Evolutionary conservation across 2,113 vertebrate species (phyloP), one percentile per base, ranked within the genome.

Genomic region (Falcunculus frontatus): DNA sequence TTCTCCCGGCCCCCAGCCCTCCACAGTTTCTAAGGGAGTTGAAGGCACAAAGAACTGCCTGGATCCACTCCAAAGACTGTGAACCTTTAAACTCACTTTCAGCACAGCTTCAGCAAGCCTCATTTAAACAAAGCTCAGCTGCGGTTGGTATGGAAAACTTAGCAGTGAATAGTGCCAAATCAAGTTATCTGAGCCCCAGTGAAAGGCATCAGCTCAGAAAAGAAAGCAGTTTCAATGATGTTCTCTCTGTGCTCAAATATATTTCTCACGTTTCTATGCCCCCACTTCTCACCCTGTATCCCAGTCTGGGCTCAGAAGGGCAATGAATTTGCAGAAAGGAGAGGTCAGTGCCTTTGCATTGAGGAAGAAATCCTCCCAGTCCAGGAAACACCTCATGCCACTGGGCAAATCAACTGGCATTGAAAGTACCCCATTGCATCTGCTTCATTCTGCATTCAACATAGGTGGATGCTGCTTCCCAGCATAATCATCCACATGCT

Each of bases 1-100:
- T 96, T 85, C 63, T 68, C 88, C n/a, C 33, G 1, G 73, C 49
- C 73, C 91, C 79, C 16, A 75, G 77, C 64, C 65, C 77, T 92
- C 41, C 15, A 1, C 35, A 65, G 90, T 96, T 96, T 96, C 95
- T 68, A 96, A 92, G 85, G 93, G 95, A 95, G 68, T 17, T 60
- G 69, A 89, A 94, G 76, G 62, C 94, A 96, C 92, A 95, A 96
- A 95, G 92, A 86, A 65, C 62, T 72, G 69, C 83, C 90, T 96
- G 95, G 96, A 95, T 67, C 49, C 0, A 12, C 72, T 96, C 95
- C 96, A 96, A 86, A 86, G 44, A 72, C 88, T 53, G 47, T 95
- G 93, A 97, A 93, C 92, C 95, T 96, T 96, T 97, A 95, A 96
- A 97, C 92, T 96, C 84, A 90, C 83, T 96, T 96, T 77, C 95